Evolutionary conservation across 2,797 vertebrate species (phyloP).

Genomic region (Molossus molossus): DNA sequence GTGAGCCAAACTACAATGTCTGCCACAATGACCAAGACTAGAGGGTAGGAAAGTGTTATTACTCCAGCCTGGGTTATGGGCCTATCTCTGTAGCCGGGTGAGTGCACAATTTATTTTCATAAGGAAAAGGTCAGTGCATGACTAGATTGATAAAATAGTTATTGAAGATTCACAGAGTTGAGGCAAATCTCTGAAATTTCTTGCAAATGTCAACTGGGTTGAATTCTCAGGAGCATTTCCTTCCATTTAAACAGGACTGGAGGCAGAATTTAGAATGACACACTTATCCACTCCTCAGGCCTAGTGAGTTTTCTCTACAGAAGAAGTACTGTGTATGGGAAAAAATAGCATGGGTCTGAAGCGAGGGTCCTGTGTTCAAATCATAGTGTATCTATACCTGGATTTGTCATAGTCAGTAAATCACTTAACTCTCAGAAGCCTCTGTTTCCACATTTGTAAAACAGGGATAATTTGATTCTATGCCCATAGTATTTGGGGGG

Average conservation of each 20-base stretch:
- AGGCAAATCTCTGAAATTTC: neutral
- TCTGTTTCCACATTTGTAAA: slow-evolving; percentile 40
- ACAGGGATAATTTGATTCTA: neutral
- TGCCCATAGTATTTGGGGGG: neutral
- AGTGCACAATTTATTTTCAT: neutral
- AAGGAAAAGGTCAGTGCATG: neutral
- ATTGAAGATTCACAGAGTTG: neutral
- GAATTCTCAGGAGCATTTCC: neutral
- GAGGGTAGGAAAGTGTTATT: neutral
- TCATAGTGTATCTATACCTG: neutral
- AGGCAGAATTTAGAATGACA: neutral
- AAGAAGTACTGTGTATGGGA: neutral
- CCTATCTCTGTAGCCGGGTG: neutral
- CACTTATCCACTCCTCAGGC: neutral
- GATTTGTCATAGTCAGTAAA: neutral
- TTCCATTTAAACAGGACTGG: slow-evolving; percentile 19
- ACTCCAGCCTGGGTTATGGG: neutral
- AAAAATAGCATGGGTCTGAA: neutral
- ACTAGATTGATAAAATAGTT: neutral
- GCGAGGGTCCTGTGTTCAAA: neutral
- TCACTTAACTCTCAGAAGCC: neutral
- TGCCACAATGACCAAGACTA: neutral
- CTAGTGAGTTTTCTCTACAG: slow-evolving; percentile 10
- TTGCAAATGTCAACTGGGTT: neutral
- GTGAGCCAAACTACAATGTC: neutral